Evolutionary conservation across 2,797 vertebrate species (phyloP), one percentile per base, ranked within the genome.

Genomic region (Xenentodon cancila): DNA sequence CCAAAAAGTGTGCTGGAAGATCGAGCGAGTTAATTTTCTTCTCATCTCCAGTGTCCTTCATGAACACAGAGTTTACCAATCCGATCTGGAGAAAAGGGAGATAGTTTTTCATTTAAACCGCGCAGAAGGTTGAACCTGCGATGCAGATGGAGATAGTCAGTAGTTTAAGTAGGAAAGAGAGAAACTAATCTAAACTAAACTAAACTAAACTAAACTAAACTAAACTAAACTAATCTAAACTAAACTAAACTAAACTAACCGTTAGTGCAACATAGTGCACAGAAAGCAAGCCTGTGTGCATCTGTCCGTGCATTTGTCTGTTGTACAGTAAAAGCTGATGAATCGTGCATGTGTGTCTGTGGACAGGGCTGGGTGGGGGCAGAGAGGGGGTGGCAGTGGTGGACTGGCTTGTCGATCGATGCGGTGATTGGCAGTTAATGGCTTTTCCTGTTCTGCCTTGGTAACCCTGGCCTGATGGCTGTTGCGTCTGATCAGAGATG

Each of bases 351-450:
- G 79, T 75, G 81, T 79, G 67, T 85, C 66, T 82, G 79, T 74
- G 80, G 75, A 67, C 71, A 72, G 68, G 70, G 73, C 73, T 7
- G 53, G 71, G 52, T 21, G 68, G 73, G 79, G 68, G 75, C 25
- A 32, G 76, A 59, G 69, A 34, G 70, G 63, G 70, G 86, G 74
- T 80, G 79, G 79, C 77, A 80, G 89, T 84, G 85, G 87, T 86
- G 88, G 84, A 84, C 87, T 55, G 84, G 88, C 90, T 89, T 91
- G 92, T 92, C 89, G 92, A 94, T 94, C 94, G 92, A 95, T 94
- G 92, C 90, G 80, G 91, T 93, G 94, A 94, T 93, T 93, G 93
- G 93, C 93, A 93, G 92, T 93, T 94, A 94, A 95, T 94, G 92
- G 93, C 92, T 93, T 93, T 94, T 91, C 92, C 93, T 90, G 91